A percentile compares a stretch with the other conserved stretches of the same genome.
Conservation (phyloP, 2,113 vertebrate species). For the Panthera leo region DNA sequence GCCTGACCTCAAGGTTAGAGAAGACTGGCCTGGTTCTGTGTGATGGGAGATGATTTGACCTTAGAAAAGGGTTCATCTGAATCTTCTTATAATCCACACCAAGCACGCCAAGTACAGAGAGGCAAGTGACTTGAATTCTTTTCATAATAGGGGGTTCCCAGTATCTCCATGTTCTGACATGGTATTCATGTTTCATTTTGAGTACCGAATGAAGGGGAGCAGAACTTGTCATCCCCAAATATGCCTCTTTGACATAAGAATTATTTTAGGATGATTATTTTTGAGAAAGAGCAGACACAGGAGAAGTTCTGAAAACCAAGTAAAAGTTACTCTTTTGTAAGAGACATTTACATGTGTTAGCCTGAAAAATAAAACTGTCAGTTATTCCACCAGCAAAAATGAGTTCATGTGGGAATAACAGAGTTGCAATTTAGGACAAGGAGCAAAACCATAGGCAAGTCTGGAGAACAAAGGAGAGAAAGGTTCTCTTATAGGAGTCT, state of each 20-base stretch:
- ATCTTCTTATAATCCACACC: background rate
- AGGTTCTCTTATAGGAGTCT: too few species aligned
- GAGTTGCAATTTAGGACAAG: background rate
- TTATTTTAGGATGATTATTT: background rate
- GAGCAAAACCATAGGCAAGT: background rate
- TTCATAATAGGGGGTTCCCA: background rate
- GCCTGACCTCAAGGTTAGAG: background rate
- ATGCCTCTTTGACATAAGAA: background rate
- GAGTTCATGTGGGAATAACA: background rate
- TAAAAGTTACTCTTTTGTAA: background rate
- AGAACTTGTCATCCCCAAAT: background rate
- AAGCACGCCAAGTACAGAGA: background rate
- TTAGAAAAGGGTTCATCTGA: background rate
- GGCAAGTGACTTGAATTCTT: background rate
- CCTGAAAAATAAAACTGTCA: background rate
- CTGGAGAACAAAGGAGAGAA: background rate
- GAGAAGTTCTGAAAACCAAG: background rate
- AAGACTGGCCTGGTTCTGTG: background rate
- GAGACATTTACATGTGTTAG: background rate
- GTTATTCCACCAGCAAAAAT: background rate
- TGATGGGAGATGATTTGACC: background rate
- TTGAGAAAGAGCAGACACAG: background rate
- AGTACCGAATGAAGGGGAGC: background rate
- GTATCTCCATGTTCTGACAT: background rate
- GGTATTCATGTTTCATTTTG: background rate